Evolutionary conservation across 2,888 invertebrate genomes (phyloP), one percentile per base, ranked within the genome.

Genomic region (Agrotis ipsilon): DNA sequence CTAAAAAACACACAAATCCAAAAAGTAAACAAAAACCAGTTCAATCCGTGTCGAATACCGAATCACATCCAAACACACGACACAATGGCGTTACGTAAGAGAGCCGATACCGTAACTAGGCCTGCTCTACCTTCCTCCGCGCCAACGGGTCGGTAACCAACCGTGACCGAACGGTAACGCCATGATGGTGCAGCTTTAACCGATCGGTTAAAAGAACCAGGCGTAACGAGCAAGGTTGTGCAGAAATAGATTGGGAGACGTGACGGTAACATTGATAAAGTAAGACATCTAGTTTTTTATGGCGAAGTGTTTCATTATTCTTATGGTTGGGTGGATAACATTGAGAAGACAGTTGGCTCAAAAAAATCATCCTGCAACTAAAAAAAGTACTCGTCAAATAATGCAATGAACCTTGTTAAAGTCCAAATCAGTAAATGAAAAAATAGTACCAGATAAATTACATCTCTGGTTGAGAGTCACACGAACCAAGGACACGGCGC

Each of bases 111-210:
- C 69, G 78, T 77, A 88, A 88, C 70, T 83, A 75, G 81, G 81
- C 78, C 83, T 82, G 73, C 61, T 71, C 68, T 68, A 72, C 81
- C 58, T 18, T 18, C 27, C 62, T 6, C 19, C 43, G 80, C 82
- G 78, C 81, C 80, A 81, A 75, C 80, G 85, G 85, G 65, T 65
- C 81, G 78, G 70, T 81, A 85, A 85, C 86, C 75, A 83, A 84
- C 84, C 88, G 84, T 86, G 83, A 85, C 83, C 55, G 76, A 68
- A 78, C 82, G 77, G 80, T 77, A 78, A 67, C 68, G 59, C 66
- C 52, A 51, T 78, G 83, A 83, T 78, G 72, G 57, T 63, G 84
- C 72, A 80, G 73, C 49, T 70, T 78, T 63, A 45, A 49, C 27
- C 39, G 68, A 61, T 61, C 75, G 63, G 59, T 39, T 24, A 45